Conservation (phyloP, 2,797 vertebrate species). For the Ptychadena robeensis region DNA sequence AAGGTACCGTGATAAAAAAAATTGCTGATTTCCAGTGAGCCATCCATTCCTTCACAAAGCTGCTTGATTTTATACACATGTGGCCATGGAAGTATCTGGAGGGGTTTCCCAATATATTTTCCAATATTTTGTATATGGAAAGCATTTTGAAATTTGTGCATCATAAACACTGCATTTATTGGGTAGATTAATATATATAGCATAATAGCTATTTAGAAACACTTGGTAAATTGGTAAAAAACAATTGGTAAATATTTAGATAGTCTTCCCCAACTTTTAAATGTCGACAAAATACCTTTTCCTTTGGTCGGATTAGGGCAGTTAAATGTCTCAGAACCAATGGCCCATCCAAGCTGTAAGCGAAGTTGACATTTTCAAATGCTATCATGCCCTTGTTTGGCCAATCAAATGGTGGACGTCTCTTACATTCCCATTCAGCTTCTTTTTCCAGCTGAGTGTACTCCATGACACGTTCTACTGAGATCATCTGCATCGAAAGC, state of each 20-base stretch:
- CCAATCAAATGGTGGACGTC: constrained; percentile 83
- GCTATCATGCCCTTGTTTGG: constrained; percentile 84
- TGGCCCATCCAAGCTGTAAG: constrained; percentile 84
- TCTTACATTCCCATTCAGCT: constrained; percentile 87
- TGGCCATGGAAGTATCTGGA: too few relatives aligned
- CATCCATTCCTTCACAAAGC: too few relatives aligned
- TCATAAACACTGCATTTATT: too few relatives aligned
- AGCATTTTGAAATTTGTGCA: too few relatives aligned
- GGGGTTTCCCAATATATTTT: too few relatives aligned
- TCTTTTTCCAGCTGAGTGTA: constrained; percentile 93
- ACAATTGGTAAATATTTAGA: neutral
- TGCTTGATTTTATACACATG: too few relatives aligned
- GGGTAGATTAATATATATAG: too few relatives aligned
- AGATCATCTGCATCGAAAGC: constrained; percentile 82
- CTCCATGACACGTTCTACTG: constrained; percentile 91
- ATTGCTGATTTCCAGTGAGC: too few relatives aligned
- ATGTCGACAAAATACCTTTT: constrained; percentile 80
- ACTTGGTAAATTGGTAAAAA: neutral
- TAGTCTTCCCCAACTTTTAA: neutral
- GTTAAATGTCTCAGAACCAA: constrained; percentile 88
- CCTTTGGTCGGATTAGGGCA: constrained; percentile 83
- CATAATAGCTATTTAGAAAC: neutral
- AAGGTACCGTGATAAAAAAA: too few relatives aligned
- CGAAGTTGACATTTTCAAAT: constrained; percentile 91
- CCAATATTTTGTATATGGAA: neutral